Base-by-base conservation (phyloP, 1,140 invertebrate genomes). In the Pseudomyrmex flavicornis region DNA sequence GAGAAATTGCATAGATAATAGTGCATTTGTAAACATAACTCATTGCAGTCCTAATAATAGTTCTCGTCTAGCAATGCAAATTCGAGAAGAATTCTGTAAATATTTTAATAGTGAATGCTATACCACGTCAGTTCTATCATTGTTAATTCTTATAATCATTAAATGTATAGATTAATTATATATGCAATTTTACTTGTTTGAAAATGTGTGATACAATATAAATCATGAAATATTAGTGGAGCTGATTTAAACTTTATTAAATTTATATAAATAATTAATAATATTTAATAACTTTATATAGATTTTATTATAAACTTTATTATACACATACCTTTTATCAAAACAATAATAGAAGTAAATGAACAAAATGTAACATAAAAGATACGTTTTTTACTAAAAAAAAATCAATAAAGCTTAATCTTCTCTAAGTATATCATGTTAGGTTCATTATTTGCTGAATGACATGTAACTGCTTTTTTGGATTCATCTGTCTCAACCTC, bases 91-190 rank as follows among this genome's bases (percentile, higher is more conserved):
- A 2, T 26, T 26, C 22, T 66, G n/a, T 17, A 66, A 66, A 66
- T 66, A 66, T 48, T 66, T 66, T 17, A 66, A 66, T 66, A 66
- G 63, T 46, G 63, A 66, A n/a, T 46, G 35, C n/a, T n/a, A 65
- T 65, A 65, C 26, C 62, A 17, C 12, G 35, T 15, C 63, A 65
- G 46, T 48, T 66, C 35, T 4, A 66, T 66, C 35, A 66, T 66
- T 66, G 35, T 66, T 65, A 65, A 12, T 26, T 62, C 7, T 17
- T 58, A 5, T 2, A 58, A 58, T 58, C 26, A 26, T 26, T 26
- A 26, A 26, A 5, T 4, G 26, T 3, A 26, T 26, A 26, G 2
- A 26, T 26, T 26, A 26, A 26, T 26, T 26, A 0, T 3, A 3
- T 2, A 26, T 26, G 26, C 26, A 26, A 26, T 26, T 58, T 58